phyloP scores from a whole-genome alignment of 2,113 vertebrate genomes.

The Lepidothrix coronata region DNA sequence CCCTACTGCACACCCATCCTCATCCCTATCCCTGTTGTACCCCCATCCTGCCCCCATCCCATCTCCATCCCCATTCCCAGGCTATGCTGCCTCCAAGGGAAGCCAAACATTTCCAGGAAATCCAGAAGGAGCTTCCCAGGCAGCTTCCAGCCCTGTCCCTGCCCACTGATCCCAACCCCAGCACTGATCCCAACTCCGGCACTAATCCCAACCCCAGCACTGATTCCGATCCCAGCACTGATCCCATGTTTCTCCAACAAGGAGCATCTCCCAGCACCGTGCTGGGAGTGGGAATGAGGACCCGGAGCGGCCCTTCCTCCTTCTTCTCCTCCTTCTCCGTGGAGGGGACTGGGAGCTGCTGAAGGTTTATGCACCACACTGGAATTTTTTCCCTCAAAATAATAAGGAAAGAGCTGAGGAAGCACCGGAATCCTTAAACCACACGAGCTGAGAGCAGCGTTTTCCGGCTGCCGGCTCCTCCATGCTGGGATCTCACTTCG shows the following conservation, averaged over 20 bases:
- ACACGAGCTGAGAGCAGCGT: background rate
- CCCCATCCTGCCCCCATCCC: background rate
- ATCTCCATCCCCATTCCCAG: background rate
- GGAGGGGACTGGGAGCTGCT: background rate
- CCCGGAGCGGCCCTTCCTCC: background rate
- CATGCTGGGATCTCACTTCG: rapidly evolving
- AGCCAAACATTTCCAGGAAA: background rate
- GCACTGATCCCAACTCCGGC: background rate
- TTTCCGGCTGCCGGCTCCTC: background rate
- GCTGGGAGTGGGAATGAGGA: background rate
- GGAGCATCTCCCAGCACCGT: rapidly evolving
- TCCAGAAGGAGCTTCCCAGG: background rate
- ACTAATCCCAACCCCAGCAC: rapidly evolving
- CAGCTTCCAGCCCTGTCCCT: background rate
- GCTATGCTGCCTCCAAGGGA: background rate
- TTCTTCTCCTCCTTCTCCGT: background rate
- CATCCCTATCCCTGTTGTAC: background rate
- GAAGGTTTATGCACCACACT: rapidly evolving
- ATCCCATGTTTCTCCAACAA: background rate
- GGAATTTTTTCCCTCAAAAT: background rate
- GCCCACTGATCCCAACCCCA: background rate
- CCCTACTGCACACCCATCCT: background rate
- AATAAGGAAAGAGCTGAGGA: background rate
- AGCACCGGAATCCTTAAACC: background rate
- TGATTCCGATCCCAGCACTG: background rate